phyloP scores from a whole-genome alignment of 2,797 vertebrate species.

The Eleutherodactylus coqui region DNA sequence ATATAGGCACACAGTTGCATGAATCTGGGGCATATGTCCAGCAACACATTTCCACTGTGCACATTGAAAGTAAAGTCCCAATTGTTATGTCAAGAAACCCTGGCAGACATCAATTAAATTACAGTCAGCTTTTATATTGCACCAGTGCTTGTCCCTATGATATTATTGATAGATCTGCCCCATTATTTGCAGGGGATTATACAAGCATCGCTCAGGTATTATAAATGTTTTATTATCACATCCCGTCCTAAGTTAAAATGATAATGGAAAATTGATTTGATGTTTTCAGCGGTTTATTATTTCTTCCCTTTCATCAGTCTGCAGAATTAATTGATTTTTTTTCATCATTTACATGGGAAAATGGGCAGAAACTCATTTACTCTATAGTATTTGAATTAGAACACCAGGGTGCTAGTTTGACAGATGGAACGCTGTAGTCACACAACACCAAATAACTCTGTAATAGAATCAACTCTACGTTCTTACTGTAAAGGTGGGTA shows the following conservation, averaged over 20 bases:
- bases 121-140: neutral
- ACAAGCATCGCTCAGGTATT: neutral
- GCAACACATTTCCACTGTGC: neutral
- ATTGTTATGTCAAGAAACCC: neutral
- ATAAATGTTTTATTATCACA: neutral
- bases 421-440: neutral
- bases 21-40: neutral
- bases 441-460: slow-evolving; percentile 1
- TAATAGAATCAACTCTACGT: neutral
- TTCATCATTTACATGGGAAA: slow-evolving; percentile 32
- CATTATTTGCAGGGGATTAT: neutral
- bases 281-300: neutral
- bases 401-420: slow-evolving; percentile 19
- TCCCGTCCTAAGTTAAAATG: neutral
- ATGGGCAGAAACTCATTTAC: slow-evolving; percentile 1
- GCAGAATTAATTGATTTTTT: slow-evolving; percentile 22
- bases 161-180: neutral
- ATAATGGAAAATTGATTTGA: slow-evolving; percentile 7
- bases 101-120: neutral
- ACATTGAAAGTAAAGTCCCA: neutral
- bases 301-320: neutral
- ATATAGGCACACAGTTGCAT: no score
- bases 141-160: neutral
- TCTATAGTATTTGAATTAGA: slow-evolving; percentile 6
- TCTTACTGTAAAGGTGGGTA: neutral